Percentiles rank a stretch among this genome's conserved stretches.
Conservation (phyloP, 2,888 invertebrate species). For the Girardia tigrina region DNA sequence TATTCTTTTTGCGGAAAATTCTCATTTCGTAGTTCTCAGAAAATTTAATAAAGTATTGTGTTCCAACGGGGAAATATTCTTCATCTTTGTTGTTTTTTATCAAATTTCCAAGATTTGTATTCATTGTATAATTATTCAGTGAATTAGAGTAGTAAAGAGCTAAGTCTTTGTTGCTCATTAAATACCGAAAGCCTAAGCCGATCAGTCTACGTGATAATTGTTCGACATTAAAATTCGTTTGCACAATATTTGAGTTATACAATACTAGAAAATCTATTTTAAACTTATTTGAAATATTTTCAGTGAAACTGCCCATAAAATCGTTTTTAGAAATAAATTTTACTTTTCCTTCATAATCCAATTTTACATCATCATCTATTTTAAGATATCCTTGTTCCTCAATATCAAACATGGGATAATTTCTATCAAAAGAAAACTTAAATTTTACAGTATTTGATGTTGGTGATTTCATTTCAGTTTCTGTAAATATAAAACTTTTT, state of each 20-base stretch:
- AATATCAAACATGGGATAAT: background rate
- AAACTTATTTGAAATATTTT: background rate
- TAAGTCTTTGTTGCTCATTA: background rate
- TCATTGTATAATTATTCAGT: background rate
- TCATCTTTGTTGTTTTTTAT: background rate
- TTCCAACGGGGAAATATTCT: background rate
- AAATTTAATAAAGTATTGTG: background rate
- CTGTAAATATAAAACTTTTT: background rate
- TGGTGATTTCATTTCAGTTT: background rate
- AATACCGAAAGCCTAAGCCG: background rate
- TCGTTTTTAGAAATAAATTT: background rate
- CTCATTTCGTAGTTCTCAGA: background rate
- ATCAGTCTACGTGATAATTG: background rate
- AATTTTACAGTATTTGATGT: background rate
- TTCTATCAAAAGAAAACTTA: background rate
- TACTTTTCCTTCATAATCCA: background rate
- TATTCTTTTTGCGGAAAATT: background rate
- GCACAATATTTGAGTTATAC: background rate
- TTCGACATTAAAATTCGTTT: background rate
- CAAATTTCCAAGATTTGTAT: background rate
- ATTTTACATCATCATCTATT: background rate
- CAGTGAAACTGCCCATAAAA: background rate
- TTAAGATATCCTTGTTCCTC: background rate
- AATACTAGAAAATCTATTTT: background rate
- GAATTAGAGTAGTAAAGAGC: background rate